Evolutionary conservation across 2,888 invertebrate genomes (phyloP).

Genomic region (Leucania comma): DNA sequence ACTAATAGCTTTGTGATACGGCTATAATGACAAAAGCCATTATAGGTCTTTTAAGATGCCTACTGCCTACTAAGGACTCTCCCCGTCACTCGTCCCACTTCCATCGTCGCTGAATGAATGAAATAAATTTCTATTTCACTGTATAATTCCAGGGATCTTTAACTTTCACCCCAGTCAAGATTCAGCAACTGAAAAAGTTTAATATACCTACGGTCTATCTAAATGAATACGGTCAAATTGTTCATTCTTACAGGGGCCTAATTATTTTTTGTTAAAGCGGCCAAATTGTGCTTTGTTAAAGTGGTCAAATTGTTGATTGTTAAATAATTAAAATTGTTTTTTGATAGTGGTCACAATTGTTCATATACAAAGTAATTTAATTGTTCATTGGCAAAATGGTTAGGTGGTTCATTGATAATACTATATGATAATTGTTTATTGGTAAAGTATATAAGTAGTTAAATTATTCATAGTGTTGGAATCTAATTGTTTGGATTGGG

Average conservation of each 20-base stretch:
- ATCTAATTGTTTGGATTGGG: too few species aligned
- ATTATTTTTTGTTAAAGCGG: too few species aligned
- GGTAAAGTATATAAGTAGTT: too few species aligned
- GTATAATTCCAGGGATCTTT: constrained; percentile 32
- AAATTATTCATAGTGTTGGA: too few species aligned
- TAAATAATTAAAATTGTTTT: too few species aligned
- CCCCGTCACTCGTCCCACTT: constrained; percentile 26
- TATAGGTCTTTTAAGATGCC: background rate
- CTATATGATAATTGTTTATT: too few species aligned
- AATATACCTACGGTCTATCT: constrained; percentile 3
- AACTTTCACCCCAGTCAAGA: constrained; percentile 7
- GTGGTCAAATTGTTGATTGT: too few species aligned
- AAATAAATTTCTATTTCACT: constrained; percentile 32
- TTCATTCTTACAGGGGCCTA: background rate
- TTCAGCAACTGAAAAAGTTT: constrained; percentile 15
- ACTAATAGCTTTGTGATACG: background rate
- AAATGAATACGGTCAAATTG: background rate
- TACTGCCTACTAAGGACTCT: background rate
- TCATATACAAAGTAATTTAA: too few species aligned
- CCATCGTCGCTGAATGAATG: constrained; percentile 19
- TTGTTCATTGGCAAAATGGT: too few species aligned
- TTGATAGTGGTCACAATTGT: too few species aligned
- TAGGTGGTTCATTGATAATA: too few species aligned
- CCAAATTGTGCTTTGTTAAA: too few species aligned
- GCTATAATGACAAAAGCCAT: background rate